phyloP scores from a whole-genome alignment of 2,888 invertebrate genomes.

The Laothoe populi region DNA sequence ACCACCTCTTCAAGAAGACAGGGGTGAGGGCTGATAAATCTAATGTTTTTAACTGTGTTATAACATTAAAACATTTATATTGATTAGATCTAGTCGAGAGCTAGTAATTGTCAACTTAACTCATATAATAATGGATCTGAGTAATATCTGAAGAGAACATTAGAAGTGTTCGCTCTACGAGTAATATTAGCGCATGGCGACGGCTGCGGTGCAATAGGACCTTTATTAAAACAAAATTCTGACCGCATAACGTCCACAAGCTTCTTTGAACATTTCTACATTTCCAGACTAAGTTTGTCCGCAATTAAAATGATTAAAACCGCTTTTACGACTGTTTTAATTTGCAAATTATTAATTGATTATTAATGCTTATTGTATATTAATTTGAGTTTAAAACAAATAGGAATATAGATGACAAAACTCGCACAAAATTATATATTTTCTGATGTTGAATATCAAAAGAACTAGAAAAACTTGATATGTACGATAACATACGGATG shows the following conservation, averaged over 20 bases:
- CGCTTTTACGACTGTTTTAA: background rate
- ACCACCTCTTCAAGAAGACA: background rate
- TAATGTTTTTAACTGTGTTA: background rate
- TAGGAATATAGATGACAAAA: background rate
- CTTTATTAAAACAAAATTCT: constrained; percentile 84
- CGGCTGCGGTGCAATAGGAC: constrained; percentile 74
- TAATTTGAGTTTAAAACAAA: background rate
- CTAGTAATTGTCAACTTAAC: constrained; percentile 74
- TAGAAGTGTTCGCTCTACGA: constrained; percentile 71
- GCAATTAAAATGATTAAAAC: constrained; percentile 18
- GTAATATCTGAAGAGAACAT: constrained; percentile 79
- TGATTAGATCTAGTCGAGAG: constrained; percentile 32
- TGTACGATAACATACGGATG: constrained; percentile 1
- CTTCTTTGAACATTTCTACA: constrained; percentile 51
- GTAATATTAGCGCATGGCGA: constrained; percentile 73
- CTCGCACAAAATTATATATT: background rate
- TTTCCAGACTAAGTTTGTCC: constrained; percentile 6
- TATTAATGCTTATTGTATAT: background rate
- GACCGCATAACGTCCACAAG: constrained; percentile 76
- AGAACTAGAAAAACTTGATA: background rate
- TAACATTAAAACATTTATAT: background rate
- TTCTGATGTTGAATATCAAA: background rate
- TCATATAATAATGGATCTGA: constrained; percentile 77
- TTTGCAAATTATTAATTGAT: background rate
- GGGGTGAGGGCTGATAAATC: background rate